Evolutionary conservation across 2,113 vertebrate species (phyloP).

Genomic region (Ailurus styani): DNA sequence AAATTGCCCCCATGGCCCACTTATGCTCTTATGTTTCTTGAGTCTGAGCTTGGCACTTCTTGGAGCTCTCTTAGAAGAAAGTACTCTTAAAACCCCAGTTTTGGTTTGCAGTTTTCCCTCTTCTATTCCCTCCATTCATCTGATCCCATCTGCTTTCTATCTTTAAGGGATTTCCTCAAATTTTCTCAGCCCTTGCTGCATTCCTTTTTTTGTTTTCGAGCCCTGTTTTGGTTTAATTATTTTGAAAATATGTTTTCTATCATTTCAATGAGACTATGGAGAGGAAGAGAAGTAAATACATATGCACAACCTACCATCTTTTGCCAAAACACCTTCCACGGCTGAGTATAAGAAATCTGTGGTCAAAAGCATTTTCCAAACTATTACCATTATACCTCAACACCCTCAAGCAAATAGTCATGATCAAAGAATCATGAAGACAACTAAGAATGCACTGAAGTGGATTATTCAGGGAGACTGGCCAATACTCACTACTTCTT

Average conservation of each 20-base stretch:
- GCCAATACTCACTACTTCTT: neutral
- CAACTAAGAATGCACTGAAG: neutral
- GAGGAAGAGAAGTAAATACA: neutral
- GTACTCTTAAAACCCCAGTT: neutral
- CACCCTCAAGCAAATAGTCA: neutral
- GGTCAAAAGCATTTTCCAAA: neutral
- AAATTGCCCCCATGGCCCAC: neutral
- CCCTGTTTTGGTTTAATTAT: neutral
- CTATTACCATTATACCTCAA: neutral
- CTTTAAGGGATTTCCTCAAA: slow-evolving; percentile 14
- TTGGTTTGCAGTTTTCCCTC: neutral
- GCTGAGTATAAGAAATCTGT: neutral
- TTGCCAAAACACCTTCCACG: neutral
- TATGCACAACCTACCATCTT: neutral
- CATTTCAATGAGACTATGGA: neutral
- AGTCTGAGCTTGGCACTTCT: neutral
- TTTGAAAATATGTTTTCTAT: slow-evolving; percentile 42
- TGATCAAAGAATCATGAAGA: slow-evolving; percentile 5
- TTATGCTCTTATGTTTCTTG: neutral
- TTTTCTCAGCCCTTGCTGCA: neutral
- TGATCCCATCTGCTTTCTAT: slow-evolving; percentile 29
- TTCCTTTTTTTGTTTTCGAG: neutral
- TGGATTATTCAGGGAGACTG: neutral
- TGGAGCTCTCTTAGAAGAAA: slow-evolving; percentile 10
- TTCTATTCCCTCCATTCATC: neutral